Percentiles rank a stretch among this genome's conserved stretches.
phyloP scores from a whole-genome alignment of 2,797 vertebrate species.

The Cynodonichthys magdalenae region DNA sequence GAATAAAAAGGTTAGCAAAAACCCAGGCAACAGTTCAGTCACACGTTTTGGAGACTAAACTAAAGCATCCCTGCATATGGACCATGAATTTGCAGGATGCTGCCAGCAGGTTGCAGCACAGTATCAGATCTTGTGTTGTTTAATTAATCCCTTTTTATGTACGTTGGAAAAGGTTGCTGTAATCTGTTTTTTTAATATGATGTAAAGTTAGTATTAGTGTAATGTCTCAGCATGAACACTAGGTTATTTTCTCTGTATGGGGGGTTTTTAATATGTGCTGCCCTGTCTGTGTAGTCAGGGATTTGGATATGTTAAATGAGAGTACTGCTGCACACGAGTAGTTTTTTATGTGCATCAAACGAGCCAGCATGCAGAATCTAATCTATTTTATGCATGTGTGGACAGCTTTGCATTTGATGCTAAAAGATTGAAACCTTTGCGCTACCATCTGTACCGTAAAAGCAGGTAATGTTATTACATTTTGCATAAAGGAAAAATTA shows the following conservation, averaged over 20 bases:
- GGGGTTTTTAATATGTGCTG: constrained; percentile 2
- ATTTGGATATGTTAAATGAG: background rate
- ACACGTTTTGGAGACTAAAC: background rate
- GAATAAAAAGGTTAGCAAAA: constrained; percentile 18
- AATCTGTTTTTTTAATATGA: constrained; percentile 46
- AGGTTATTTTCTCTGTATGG: constrained; percentile 15
- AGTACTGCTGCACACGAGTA: background rate
- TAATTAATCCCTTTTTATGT: constrained; percentile 50
- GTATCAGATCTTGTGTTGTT: constrained; percentile 26
- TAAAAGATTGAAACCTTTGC: constrained; percentile 22
- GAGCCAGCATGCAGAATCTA: background rate
- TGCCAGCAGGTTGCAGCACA: constrained; percentile 70
- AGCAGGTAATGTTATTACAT: background rate
- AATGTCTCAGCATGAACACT: constrained; percentile 38
- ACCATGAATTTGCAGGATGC: constrained; percentile 37
- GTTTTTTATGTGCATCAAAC: background rate
- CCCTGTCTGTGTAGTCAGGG: constrained; percentile 8
- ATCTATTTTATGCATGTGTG: constrained; percentile 1
- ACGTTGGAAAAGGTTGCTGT: constrained; percentile 34
- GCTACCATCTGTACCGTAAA: background rate
- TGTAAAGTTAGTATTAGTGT: constrained; percentile 49
- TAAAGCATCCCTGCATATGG: constrained; percentile 27
- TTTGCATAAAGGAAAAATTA: background rate
- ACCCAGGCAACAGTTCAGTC: background rate
- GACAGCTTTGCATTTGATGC: constrained; percentile 1